These are phyloP conservation scores for Ectropis crepuscularia DNA, from an alignment of 2,888 invertebrate species.

Conservation along the genomic window DNA sequence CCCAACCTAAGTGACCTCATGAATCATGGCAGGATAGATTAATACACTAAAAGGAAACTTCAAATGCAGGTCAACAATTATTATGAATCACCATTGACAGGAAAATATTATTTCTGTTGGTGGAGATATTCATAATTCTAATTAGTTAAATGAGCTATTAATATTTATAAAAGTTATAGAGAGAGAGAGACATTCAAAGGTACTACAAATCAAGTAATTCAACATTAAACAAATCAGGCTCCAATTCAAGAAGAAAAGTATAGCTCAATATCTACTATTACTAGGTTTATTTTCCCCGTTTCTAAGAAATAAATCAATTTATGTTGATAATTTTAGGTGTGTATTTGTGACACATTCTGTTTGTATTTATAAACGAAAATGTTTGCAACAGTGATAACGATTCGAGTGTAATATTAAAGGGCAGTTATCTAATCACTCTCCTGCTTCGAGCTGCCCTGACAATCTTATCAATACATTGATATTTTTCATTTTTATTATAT, in stretches of 20 bases:
- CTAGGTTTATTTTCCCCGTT: not conserved
- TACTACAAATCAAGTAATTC: too few relatives aligned
- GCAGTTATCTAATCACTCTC: slow-evolving; percentile 48
- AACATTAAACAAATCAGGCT: too few relatives aligned
- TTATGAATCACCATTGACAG: slow-evolving; percentile 8
- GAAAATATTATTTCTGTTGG: slow-evolving; percentile 8
- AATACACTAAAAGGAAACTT: not conserved
- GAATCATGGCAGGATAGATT: too few relatives aligned
- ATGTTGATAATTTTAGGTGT: not conserved
- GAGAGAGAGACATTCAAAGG: too few relatives aligned
- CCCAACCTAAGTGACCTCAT: too few relatives aligned
- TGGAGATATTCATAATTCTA: too few relatives aligned
- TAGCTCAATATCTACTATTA: not conserved
- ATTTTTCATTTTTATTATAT: slow-evolving; percentile 17
- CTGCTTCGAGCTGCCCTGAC: slow-evolving; percentile 37
- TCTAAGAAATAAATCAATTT: not conserved
- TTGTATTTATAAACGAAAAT: slow-evolving; percentile 18
- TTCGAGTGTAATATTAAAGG: slow-evolving; percentile 36
- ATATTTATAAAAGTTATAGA: too few relatives aligned
- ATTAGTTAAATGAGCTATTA: too few relatives aligned
- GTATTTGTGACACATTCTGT: slow-evolving; percentile 25
- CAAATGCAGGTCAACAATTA: not conserved
- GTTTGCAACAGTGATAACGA: slow-evolving; percentile 26
- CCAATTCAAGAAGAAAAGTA: too few relatives aligned
- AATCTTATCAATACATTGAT: slow-evolving; percentile 49